Percentiles rank a stretch among this genome's conserved stretches.
These are phyloP conservation scores for Xiphophorus hellerii DNA, from an alignment of 2,113 vertebrate species.

Conservation along the genomic window DNA sequence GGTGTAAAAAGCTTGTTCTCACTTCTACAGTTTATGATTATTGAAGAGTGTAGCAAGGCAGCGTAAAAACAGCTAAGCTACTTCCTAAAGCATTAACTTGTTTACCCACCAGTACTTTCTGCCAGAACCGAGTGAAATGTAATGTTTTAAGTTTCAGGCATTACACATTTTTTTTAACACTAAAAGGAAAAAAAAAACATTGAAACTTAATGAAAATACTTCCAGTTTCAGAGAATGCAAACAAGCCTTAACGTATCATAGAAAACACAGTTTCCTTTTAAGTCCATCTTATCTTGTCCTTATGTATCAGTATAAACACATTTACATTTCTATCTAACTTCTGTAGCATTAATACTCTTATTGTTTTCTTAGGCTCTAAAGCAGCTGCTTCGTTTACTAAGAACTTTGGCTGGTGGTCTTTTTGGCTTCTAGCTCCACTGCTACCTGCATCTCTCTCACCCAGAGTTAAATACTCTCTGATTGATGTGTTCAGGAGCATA, in stretches of 20 bases:
- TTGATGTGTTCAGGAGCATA: constrained; percentile 35
- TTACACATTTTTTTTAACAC: neutral
- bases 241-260: neutral
- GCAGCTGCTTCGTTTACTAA: neutral
- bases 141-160: neutral
- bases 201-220: neutral
- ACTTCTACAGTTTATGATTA: neutral
- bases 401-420: neutral
- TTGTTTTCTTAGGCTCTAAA: neutral
- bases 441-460: constrained; percentile 16
- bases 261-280: no score
- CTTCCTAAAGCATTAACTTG: neutral
- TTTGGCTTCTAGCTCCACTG: neutral
- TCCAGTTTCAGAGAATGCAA: neutral
- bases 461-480: constrained; percentile 26
- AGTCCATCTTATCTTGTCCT: neutral
- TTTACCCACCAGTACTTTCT: no score
- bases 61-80: neutral
- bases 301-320: neutral
- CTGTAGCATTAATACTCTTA: neutral
- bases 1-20: neutral
- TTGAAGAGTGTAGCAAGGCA: neutral
- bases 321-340: neutral
- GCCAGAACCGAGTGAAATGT: neutral
- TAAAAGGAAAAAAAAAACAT: neutral